Base-by-base conservation (phyloP, 2,888 invertebrate genomes). In the Eupithecia tripunctaria region DNA sequence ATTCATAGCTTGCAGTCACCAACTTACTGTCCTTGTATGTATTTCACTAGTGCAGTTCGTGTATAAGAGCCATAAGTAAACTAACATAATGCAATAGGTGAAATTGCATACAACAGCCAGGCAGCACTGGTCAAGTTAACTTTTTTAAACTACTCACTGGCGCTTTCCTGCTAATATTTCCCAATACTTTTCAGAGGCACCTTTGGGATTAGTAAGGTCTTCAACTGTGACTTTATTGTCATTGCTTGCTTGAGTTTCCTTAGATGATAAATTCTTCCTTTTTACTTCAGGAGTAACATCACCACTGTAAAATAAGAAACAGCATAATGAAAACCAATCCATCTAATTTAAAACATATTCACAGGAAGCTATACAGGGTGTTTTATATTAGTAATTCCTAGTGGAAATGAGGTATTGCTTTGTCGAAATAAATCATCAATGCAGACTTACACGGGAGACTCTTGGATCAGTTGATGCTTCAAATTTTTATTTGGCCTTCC, bases 171-270 rank as follows among this genome's bases (percentile, higher is more conserved):
- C 97, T 76, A 97, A 86, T 64, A 95, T 91, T 88, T 97, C 94
- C 97, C 97, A 98, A 86, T 97, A 98, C 76, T 95, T 95, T 83
- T 96, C 96, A 72, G 97, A 96, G 5, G 97, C 96, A 51, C 95
- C 95, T 72, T 95, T 95, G 72, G 96, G 95, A 60, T 96, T 96
- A 1, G 96, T 97, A 47, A 97, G 92, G 86, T 97, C 97, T 79
- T 96, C 96, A 14, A 90, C 95, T 66, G 96, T 95, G 51, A 97
- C 95, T 82, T 95, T 93, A 67, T 89, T 88, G 68, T 94, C 92
- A 65, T 94, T 90, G 73, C 95, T 95, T 1, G 96, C 96, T 89
- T 96, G 96, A n/a, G 95, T 94, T 79, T 93, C 93, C 82, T 96
- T 97, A 82, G 95, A 94, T 79, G 88, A 95, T 74, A 91, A 81